phyloP scores from a whole-genome alignment of 2,113 vertebrate genomes.

The Rallus limicola region DNA sequence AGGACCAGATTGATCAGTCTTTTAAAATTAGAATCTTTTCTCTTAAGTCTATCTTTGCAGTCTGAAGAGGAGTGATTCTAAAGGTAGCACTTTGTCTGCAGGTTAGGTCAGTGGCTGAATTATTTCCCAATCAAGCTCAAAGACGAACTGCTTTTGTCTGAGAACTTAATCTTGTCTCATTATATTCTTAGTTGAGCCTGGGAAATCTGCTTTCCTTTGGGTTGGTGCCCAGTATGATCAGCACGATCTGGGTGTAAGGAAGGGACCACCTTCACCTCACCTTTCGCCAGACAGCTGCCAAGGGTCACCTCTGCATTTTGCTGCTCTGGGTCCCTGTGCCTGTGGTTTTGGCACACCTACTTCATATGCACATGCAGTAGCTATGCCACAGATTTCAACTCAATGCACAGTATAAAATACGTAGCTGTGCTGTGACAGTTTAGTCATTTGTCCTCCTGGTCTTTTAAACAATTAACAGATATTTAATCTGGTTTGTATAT shows the following conservation, averaged over 20 bases:
- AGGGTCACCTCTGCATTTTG: neutral
- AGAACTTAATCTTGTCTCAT: neutral
- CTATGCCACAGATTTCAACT: neutral
- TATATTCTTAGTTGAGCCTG: neutral
- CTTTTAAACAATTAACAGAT: neutral
- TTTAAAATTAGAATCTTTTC: neutral
- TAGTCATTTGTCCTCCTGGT: neutral
- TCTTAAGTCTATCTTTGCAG: neutral
- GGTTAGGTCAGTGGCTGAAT: neutral
- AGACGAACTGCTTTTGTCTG: neutral
- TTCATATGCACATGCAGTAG: neutral
- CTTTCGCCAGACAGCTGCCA: neutral
- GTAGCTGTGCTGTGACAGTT: neutral
- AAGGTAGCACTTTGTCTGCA: neutral
- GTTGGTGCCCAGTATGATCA: neutral
- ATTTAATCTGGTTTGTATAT: neutral
- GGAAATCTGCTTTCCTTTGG: neutral
- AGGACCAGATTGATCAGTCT: neutral
- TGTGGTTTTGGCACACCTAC: neutral
- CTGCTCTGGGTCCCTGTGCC: neutral
- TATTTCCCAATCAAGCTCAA: neutral
- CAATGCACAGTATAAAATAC: fast-evolving
- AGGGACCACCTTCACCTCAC: fast-evolving
- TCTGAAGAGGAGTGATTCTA: neutral
- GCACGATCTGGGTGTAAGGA: fast-evolving